These are phyloP conservation scores for Drosophila subpulchrella DNA, from an alignment of 1,140 invertebrate genomes.

Conservation along the genomic window DNA sequence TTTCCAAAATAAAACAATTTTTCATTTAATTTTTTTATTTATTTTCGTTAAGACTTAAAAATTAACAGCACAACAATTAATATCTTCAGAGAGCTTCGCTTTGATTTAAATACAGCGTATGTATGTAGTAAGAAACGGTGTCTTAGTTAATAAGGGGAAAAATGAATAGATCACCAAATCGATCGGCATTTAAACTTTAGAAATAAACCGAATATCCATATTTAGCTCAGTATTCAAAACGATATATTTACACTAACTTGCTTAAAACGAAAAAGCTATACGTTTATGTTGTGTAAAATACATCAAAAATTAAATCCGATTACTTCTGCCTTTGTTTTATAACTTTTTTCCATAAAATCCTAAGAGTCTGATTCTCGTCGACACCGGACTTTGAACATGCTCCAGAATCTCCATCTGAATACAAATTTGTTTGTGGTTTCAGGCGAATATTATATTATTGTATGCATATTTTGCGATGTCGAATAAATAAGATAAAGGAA, in stretches of 20 bases:
- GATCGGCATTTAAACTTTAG: slow-evolving; percentile 10
- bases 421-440: slow-evolving; percentile 31
- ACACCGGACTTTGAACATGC: slow-evolving; percentile 84
- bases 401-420: slow-evolving; percentile 84
- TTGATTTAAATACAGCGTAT: slow-evolving; percentile 46
- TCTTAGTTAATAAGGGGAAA: slow-evolving; percentile 26
- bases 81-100: slow-evolving; percentile 61
- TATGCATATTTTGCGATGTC: slow-evolving; percentile 43
- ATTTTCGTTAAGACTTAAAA: slow-evolving; percentile 59
- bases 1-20: background rate
- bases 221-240: slow-evolving; percentile 30
- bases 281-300: slow-evolving; percentile 32
- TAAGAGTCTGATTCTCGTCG: slow-evolving; percentile 83
- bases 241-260: slow-evolving; percentile 68
- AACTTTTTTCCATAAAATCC: slow-evolving; percentile 84
- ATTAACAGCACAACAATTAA: slow-evolving; percentile 75
- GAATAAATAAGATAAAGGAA: slow-evolving; percentile 65
- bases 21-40: slow-evolving; percentile 16
- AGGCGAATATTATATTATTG: slow-evolving; percentile 28
- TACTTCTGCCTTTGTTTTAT: slow-evolving; percentile 38
- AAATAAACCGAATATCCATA: slow-evolving; percentile 30
- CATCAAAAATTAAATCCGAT: slow-evolving; percentile 21
- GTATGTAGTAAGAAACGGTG: slow-evolving; percentile 25
- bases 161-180: slow-evolving; percentile 3
- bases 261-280: slow-evolving; percentile 48